These are phyloP conservation scores for Sciurus vulgaris DNA, from an alignment of 2,797 vertebrate species.

Conservation along the genomic window DNA sequence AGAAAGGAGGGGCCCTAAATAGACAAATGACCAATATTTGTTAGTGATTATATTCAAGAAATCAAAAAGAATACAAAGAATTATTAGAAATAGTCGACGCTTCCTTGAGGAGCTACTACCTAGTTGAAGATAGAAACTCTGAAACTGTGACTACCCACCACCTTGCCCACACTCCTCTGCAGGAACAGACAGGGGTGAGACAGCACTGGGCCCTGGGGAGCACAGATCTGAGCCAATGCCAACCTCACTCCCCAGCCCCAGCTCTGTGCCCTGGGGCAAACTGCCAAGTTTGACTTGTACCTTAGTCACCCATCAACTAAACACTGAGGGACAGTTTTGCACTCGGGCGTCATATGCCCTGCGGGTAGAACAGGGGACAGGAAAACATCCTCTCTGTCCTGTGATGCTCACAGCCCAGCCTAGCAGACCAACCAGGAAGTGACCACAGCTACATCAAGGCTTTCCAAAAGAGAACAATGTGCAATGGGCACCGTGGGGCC, in stretches of 20 bases:
- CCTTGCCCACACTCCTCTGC: neutral
- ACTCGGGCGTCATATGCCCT: neutral
- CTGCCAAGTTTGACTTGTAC: neutral
- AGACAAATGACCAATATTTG: neutral
- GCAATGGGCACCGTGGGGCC: neutral
- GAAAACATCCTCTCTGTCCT: neutral
- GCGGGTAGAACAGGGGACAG: neutral
- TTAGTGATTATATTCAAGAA: slow-evolving; percentile 4
- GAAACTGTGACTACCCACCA: neutral
- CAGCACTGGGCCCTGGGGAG: too few relatives aligned
- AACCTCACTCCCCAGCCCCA: neutral
- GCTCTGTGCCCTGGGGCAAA: neutral
- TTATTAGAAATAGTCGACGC: neutral
- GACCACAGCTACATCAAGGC: neutral
- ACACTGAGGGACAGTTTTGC: neutral
- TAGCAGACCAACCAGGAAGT: too few relatives aligned
- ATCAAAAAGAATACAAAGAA: neutral
- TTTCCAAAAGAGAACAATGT: neutral
- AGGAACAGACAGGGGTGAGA: too few relatives aligned
- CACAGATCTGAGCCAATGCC: neutral
- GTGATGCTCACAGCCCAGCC: neutral
- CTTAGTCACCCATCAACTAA: neutral
- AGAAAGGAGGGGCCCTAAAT: neutral
- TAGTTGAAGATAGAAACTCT: neutral
- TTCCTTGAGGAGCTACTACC: neutral